Evolutionary conservation across 2,797 vertebrate species (phyloP), one percentile per base, ranked within the genome.

Genomic region (Gymnothorax javanicus): DNA sequence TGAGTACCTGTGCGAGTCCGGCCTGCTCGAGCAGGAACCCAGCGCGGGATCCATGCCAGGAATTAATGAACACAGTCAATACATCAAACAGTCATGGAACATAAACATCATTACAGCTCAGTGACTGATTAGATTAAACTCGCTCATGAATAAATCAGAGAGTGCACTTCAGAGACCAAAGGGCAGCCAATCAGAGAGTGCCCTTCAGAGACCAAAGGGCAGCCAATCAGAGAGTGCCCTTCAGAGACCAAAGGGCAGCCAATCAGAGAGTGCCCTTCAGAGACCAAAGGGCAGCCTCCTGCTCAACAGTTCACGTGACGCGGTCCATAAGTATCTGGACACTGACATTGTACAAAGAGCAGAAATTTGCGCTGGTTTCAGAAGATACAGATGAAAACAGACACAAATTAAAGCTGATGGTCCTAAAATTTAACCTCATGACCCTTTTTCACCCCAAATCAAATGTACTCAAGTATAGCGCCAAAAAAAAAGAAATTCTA

Each of bases 61-160:
- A 86, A 86, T 86, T 81, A 86, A 86, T 86, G 58, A 86, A 86
- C 85, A 86, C 71, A 86, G 85, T 59, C 54, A 86, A 86, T 81
- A 43, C 50, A 43, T 86, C 75, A 77, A 20, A 86, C 57, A 69
- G 75, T 81, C 33, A 82, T 82, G 43, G 82, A 50, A 67, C 52
- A 67, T 9, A n/a, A 15, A 71, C 84, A 75, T 50, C 54, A 33
- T 59, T n/a, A 83, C 9, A n/a, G 79, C 79, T 82, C 12, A n/a
- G 79, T 57, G 79, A 23, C 27, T 12, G 43, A 43, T 56, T 81
- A 52, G 43, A 43, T 56, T 81, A 52, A 23, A 82, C 20, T 82
- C 8, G 9, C 7, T 17, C 54, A 23, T 17, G 25, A 83, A 12
- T 27, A 33, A 59, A 83, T 83, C 15, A 83, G 57, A 33, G 33